phyloP scores from a whole-genome alignment of 2,797 vertebrate genomes.

The Cetoscarus ocellatus region DNA sequence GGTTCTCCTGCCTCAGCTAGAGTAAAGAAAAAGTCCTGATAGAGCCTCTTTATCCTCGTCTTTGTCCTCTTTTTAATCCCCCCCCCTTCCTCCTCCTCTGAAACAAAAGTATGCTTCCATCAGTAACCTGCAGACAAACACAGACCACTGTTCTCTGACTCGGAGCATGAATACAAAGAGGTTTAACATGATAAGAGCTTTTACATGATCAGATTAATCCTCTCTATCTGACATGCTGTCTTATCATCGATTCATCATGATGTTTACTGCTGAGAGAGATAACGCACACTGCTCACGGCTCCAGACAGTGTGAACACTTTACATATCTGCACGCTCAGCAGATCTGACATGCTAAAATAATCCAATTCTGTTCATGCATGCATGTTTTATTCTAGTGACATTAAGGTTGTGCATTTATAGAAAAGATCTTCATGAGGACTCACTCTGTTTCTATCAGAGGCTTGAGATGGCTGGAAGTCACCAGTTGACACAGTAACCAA shows the following conservation, averaged over 20 bases:
- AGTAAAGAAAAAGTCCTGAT: neutral
- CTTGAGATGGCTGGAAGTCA: no score
- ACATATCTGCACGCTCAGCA: neutral
- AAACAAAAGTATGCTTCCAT: neutral
- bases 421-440: no score
- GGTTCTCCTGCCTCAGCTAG: neutral
- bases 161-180: neutral
- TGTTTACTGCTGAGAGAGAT: neutral
- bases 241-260: slow-evolving; percentile 9
- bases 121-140: neutral
- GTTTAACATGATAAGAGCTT: neutral
- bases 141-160: neutral
- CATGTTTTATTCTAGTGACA: no score
- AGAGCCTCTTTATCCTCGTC: no score
- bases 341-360: neutral
- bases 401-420: no score
- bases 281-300: neutral
- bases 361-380: neutral
- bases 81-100: no score
- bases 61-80: neutral
- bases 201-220: neutral
- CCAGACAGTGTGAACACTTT: neutral
- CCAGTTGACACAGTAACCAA: no score
- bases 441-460: no score
- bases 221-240: slow-evolving; percentile 12